Base-by-base conservation (phyloP, 2,888 invertebrate genomes). In the Trilocha varians region DNA sequence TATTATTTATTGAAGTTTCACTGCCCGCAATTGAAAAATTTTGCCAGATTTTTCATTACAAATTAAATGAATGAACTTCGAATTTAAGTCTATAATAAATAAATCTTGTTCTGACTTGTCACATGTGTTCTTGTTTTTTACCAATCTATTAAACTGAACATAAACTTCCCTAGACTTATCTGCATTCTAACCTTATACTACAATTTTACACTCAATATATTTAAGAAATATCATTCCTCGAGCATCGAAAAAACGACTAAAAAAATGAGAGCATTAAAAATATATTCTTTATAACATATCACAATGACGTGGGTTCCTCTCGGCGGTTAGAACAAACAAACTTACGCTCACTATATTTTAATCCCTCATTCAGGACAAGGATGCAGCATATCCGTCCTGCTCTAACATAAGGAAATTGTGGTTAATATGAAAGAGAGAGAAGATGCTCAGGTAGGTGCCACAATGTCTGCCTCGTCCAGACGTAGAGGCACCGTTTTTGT, bases 241-340 rank as follows among this genome's bases (percentile, higher is more conserved):
- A 65, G 70, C 70, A 64, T 70, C 65, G 53, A 65, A 74, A 79
- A 62, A 48, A 54, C 53, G 63, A 25, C 25, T 68, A 70, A 68
- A 69, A 67, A 62, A 62, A 55, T 39, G 43, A 45, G 51, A 55
- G 60, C 64, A 68, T 75, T 73, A 78, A 80, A 83, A 83, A 83
- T 82, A 75, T 80, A 80, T 77, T 73, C 73, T 71, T 77, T 78
- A 78, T 78, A 74, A 73, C 66, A 75, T 77, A 79, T 82, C 83
- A 82, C 83, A 83, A 82, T 83, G 84, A 83, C 76, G 70, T 74
- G 80, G 83, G 82, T 79, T 78, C 74, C 72, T 57, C 65, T 67
- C 62, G 72, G 82, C 84, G 84, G 84, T 72, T 83, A 83, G 84
- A 84, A 84, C 84, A 85, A 85, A 85, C 80, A 85, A 61, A 59